Evolutionary conservation across 2,888 invertebrate genomes (phyloP).

Genomic region (Malthinus seriepunctatus): DNA sequence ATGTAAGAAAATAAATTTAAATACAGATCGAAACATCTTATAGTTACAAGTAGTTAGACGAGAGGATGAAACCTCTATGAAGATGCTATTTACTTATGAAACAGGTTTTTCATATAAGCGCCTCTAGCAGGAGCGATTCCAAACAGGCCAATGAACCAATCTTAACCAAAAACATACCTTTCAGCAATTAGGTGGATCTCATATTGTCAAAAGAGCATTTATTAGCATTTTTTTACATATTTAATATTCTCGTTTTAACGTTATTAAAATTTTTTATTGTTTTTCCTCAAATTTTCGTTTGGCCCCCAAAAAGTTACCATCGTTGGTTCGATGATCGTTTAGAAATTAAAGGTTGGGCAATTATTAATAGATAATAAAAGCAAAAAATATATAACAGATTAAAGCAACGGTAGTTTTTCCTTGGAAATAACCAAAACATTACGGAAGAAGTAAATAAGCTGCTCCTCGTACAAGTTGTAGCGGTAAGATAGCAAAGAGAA

Average conservation of each 20-base stretch:
- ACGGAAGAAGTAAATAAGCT: slow-evolving; percentile 2
- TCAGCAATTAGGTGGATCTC: slow-evolving; percentile 32
- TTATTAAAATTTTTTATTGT: too few species aligned
- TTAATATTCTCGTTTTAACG: too few species aligned
- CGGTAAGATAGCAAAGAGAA: neutral
- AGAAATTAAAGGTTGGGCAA: neutral
- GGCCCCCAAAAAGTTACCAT: neutral
- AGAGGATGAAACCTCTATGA: slow-evolving; percentile 39
- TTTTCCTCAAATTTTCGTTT: neutral
- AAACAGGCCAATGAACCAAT: slow-evolving; percentile 41
- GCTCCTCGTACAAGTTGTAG: slow-evolving; percentile 1
- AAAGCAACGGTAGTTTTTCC: neutral
- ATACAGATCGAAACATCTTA: neutral
- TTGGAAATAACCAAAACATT: slow-evolving; percentile 1
- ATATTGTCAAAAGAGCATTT: slow-evolving; percentile 24
- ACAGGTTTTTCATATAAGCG: slow-evolving; percentile 46
- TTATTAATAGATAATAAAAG: neutral
- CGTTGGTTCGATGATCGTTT: neutral
- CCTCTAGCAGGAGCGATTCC: slow-evolving; percentile 43
- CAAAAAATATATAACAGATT: neutral
- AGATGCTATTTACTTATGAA: slow-evolving; percentile 44
- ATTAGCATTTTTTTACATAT: slow-evolving; percentile 30
- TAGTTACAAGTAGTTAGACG: slow-evolving; percentile 39
- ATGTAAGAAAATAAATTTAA: neutral
- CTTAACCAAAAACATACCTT: slow-evolving; percentile 33